Evolutionary conservation across 2,888 invertebrate species (phyloP).

Genomic region (Lapara coniferarum): DNA sequence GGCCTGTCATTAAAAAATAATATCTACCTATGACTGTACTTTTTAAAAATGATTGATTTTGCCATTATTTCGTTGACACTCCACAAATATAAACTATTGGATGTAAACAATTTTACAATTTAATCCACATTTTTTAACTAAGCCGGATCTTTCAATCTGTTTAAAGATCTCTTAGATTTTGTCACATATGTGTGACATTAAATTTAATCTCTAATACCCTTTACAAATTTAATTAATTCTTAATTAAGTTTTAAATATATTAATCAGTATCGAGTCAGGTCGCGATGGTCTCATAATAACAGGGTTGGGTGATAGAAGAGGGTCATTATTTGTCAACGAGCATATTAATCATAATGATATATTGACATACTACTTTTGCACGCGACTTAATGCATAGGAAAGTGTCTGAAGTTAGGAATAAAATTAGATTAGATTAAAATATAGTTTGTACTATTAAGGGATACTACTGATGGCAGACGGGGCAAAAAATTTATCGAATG

Average conservation of each 20-base stretch:
- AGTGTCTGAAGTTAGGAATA: too few species aligned
- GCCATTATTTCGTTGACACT: too few species aligned
- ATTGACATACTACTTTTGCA: neutral
- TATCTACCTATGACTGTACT: too few species aligned
- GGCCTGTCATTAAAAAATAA: too few species aligned
- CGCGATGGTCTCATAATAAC: neutral
- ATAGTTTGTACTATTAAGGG: too few species aligned
- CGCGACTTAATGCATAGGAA: too few species aligned
- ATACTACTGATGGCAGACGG: too few species aligned
- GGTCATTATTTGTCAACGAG: neutral
- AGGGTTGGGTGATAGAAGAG: neutral
- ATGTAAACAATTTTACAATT: neutral
- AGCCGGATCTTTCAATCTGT: slow-evolving; percentile 2
- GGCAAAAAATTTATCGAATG: too few species aligned
- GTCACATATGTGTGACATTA: slow-evolving; percentile 11
- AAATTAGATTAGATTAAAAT: too few species aligned
- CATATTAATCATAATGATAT: neutral
- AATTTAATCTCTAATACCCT: neutral
- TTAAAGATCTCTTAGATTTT: slow-evolving; percentile 9
- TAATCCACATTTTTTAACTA: neutral
- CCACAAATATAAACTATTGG: neutral
- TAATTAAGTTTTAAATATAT: slow-evolving; percentile 17
- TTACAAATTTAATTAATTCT: slow-evolving; percentile 10
- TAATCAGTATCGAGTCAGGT: slow-evolving; percentile 11
- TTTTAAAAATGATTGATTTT: too few species aligned